Base-by-base conservation (phyloP, 2,113 vertebrate species). In the Eupsittula cactorum region DNA sequence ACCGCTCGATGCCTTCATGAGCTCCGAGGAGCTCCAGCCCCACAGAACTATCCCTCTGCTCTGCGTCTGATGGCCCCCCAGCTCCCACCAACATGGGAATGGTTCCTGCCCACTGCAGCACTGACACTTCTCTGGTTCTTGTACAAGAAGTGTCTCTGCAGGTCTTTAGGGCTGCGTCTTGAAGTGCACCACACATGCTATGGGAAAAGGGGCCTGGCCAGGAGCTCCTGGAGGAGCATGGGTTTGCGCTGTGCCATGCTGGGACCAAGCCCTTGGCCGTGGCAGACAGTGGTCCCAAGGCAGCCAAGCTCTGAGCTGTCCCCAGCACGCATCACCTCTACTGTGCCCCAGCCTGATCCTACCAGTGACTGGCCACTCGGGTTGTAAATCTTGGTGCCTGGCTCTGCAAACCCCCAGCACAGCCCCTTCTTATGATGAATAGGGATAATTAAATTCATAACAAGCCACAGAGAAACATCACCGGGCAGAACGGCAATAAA, bases 261-360 rank as follows among this genome's bases (percentile, higher is more conserved):
- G 44, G 18, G 70, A 41, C 39, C 29, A 15, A 53, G 71, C 18
- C 24, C 60, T 31, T 23, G 25, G 37, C 71, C 0, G 0, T 7
- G 57, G 64, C 64, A 70, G 42, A 25, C 1, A 2, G 33, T 5
- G 44, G 59, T 46, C 23, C 46, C 2, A 1, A 11, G 65, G 65
- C 31, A 44, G 57, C 28, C 1, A 1, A 41, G 46, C 41, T 16
- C 5, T 0, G 7, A 27, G 55, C 29, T 5, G 0, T 11, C 28
- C 55, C 42, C 2, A 1, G 28, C 1, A 1, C 0, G 1, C 62
- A 67, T 28, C 88, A n/a, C 35, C 2, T 2, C 5, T 16, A 49
- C 67, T n/a, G 27, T 85, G 52, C 68, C 50, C 50, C 52, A 39
- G 35, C 49, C n/a, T 5, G 7, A 16, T 31, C 75, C 46, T 31